Conservation (phyloP, 2,797 vertebrate genomes). For the Acanthurus leucopareius region DNA sequence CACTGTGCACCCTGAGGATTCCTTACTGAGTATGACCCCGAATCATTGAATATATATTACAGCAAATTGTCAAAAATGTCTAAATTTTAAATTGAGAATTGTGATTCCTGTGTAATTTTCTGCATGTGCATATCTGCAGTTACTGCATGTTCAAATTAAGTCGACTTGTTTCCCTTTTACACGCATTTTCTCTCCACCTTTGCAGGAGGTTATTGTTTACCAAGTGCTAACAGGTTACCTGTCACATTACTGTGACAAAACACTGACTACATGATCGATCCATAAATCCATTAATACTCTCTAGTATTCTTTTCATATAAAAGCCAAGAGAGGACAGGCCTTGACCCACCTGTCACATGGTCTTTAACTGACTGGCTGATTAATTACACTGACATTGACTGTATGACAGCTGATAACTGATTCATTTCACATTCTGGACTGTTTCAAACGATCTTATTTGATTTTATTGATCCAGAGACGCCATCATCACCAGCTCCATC, state of each 20-base stretch:
- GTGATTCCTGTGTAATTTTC: not conserved
- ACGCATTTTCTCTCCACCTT: not conserved
- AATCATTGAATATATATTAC: not conserved
- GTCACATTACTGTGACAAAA: constrained; percentile 8
- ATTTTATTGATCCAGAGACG: constrained; percentile 85
- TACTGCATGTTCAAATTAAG: not conserved
- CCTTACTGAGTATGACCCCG: not conserved
- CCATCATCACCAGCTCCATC: constrained; percentile 93
- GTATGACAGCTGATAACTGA: not conserved
- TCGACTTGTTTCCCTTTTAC: not conserved
- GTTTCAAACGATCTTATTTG: not conserved
- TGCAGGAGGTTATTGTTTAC: too few species aligned
- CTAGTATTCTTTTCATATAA: not conserved
- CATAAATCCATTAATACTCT: not conserved
- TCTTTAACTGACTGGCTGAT: constrained; percentile 2
- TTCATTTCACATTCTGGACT: not conserved
- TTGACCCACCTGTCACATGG: not conserved
- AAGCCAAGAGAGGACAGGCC: not conserved
- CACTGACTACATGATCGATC: constrained; percentile 5
- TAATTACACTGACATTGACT: constrained; percentile 21
- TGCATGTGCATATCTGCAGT: not conserved
- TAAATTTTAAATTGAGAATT: not conserved
- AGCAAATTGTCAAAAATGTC: not conserved
- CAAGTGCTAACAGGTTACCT: not conserved
- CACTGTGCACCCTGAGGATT: constrained; percentile 32